Evolutionary conservation across 2,113 vertebrate genomes (phyloP).

Genomic region (Odocoileus hemionus): DNA sequence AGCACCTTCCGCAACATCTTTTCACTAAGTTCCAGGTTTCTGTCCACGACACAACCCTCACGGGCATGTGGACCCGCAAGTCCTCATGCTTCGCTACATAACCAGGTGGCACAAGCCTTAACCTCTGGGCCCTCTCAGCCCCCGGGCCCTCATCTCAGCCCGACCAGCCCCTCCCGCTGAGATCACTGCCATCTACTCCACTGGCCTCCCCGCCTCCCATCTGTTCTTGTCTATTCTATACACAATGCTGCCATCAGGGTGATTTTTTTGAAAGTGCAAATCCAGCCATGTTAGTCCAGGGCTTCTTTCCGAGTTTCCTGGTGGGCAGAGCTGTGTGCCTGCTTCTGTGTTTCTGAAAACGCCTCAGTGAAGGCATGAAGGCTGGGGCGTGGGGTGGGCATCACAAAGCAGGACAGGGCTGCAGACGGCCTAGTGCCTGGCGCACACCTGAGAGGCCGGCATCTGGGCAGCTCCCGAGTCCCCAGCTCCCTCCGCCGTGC

Average conservation of each 20-base stretch:
- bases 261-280: neutral
- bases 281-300: neutral
- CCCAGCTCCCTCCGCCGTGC: neutral
- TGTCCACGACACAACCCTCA: accelerated
- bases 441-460: accelerated
- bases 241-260: accelerated
- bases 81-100: neutral
- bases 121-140: neutral
- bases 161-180: neutral
- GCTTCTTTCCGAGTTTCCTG: neutral
- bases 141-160: neutral
- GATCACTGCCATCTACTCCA: neutral
- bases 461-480: neutral
- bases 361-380: neutral
- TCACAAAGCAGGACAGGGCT: neutral
- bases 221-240: neutral
- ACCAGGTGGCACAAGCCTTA: neutral
- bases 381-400: neutral
- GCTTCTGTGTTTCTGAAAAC: neutral
- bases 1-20: neutral
- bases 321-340: neutral
- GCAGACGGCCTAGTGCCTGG: neutral
- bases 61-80: accelerated
- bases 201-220: neutral
- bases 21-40: neutral